Conservation (phyloP, 2,888 invertebrate species). For the Athrips mouffetella region DNA sequence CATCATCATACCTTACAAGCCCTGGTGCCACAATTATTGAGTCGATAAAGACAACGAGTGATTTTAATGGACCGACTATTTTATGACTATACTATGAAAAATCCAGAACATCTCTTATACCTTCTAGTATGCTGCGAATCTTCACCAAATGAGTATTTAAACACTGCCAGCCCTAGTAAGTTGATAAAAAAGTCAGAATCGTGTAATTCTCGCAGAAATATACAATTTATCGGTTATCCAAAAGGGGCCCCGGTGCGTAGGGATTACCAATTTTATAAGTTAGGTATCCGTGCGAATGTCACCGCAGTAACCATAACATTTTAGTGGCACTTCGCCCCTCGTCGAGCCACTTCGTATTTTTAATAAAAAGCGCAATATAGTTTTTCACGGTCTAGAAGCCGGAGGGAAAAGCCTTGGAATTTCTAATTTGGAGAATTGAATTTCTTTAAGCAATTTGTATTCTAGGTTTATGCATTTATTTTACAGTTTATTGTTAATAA, state of each 20-base stretch:
- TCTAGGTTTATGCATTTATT: not conserved
- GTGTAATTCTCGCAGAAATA: constrained; percentile 52
- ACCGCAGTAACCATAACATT: constrained; percentile 73
- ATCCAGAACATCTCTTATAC: too few species aligned
- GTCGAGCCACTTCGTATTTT: constrained; percentile 69
- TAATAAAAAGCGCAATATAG: constrained; percentile 70
- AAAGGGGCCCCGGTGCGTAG: constrained; percentile 44
- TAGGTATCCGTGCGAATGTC: constrained; percentile 68
- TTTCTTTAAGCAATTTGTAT: constrained; percentile 34
- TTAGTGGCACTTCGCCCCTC: constrained; percentile 70
- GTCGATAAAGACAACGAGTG: too few species aligned
- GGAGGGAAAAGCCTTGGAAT: constrained; percentile 48
- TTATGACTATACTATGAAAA: too few species aligned
- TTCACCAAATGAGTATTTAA: too few species aligned
- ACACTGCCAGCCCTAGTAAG: too few species aligned
- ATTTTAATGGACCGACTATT: too few species aligned
- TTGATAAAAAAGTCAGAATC: constrained; percentile 36
- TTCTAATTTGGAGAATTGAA: constrained; percentile 59
- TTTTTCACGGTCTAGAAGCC: constrained; percentile 53
- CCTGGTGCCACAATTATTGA: too few species aligned
- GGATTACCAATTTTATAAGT: constrained; percentile 72
- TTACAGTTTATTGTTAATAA: not conserved
- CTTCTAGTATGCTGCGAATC: too few species aligned
- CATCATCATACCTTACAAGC: too few species aligned
- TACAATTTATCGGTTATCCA: constrained; percentile 46